A percentile compares a stretch with the other conserved stretches of the same genome.
phyloP scores from a whole-genome alignment of 1,140 invertebrate genomes.

The Drosophila repleta region DNA sequence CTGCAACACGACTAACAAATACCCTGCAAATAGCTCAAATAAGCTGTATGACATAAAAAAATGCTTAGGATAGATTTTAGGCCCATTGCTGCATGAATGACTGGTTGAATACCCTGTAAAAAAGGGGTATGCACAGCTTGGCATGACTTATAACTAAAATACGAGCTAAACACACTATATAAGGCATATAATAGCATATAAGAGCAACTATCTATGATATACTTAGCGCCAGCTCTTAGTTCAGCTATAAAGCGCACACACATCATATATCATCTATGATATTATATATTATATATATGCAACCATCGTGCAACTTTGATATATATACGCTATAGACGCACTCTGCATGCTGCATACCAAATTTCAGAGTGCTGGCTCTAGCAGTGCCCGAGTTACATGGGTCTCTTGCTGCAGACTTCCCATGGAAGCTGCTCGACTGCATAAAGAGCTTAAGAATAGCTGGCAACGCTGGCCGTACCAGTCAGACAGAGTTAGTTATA shows the following conservation, averaged over 20 bases:
- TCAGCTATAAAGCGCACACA: too few relatives aligned
- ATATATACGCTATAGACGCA: neutral
- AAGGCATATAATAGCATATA: too few relatives aligned
- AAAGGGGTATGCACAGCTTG: too few relatives aligned
- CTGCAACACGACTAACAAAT: conserved; percentile 1
- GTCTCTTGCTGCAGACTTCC: neutral
- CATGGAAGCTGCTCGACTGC: neutral
- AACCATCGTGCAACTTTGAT: neutral
- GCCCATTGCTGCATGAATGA: too few relatives aligned
- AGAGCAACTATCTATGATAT: neutral
- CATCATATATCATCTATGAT: too few relatives aligned
- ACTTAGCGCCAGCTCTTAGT: too few relatives aligned
- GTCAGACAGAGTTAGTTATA: neutral
- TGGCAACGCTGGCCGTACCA: neutral
- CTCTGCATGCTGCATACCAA: neutral
- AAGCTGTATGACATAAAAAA: too few relatives aligned
- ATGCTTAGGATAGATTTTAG: too few relatives aligned
- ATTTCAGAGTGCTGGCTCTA: neutral
- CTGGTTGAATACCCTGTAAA: too few relatives aligned
- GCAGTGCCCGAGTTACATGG: conserved; percentile 1
- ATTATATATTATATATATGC: too few relatives aligned
- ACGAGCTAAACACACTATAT: too few relatives aligned
- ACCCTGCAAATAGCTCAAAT: neutral
- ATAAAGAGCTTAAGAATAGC: neutral
- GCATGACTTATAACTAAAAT: too few relatives aligned